A percentile compares a stretch with the other conserved stretches of the same genome.
These are phyloP conservation scores for Craniophora ligustri DNA, from an alignment of 2,888 invertebrate species.

Conservation along the genomic window DNA sequence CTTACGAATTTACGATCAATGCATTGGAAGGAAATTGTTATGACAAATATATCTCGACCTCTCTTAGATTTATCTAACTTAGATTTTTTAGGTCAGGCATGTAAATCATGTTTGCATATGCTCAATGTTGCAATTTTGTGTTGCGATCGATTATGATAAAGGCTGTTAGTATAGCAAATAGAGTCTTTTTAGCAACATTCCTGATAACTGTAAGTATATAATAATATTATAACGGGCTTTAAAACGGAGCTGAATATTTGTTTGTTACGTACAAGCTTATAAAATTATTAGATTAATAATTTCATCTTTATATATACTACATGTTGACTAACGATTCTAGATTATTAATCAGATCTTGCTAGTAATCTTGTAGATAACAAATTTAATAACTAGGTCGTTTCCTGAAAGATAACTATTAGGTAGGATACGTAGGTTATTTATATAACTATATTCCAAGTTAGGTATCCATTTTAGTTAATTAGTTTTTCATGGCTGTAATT, in stretches of 20 bases:
- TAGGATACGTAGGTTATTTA: no score
- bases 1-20: conserved; percentile 43
- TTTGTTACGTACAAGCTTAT: no score
- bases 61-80: conserved; percentile 55
- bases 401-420: no score
- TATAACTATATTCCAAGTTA: conserved; percentile 14
- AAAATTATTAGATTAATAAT: no score
- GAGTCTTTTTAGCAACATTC: background rate
- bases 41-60: conserved; percentile 69
- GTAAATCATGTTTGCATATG: conserved; percentile 30
- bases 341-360: no score
- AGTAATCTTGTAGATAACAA: no score
- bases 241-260: background rate
- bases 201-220: no score
- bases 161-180: conserved; percentile 3
- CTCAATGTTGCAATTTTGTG: conserved; percentile 37
- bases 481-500: conserved; percentile 4
- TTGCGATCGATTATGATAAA: conserved; percentile 25
- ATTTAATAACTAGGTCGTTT: no score
- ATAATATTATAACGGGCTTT: background rate
- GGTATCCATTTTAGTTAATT: conserved; percentile 9
- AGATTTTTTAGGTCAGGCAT: conserved; percentile 63
- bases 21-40: conserved; percentile 62
- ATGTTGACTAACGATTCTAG: no score
- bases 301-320: no score